phyloP scores from a whole-genome alignment of 1,140 invertebrate genomes.

The Maniola jurtina region DNA sequence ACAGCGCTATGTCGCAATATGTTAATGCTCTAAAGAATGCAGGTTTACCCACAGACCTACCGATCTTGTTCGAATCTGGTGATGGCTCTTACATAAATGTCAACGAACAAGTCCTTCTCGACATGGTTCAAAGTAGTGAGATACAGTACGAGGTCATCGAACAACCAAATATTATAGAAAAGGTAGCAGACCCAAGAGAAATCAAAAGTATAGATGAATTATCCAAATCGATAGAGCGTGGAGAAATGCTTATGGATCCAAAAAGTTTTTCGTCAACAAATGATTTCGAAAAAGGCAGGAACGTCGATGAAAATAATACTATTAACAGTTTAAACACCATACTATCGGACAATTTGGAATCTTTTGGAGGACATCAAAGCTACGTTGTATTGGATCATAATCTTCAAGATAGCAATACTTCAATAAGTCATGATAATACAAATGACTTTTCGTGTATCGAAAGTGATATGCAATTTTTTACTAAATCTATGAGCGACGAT shows the following conservation, averaged over 20 bases:
- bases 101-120: slow-evolving; percentile 79
- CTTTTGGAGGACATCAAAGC: slow-evolving; percentile 63
- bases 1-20: slow-evolving; percentile 73
- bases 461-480: slow-evolving; percentile 71
- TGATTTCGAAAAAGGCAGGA: slow-evolving; percentile 49
- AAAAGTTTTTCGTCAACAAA: slow-evolving; percentile 43
- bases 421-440: slow-evolving; percentile 52
- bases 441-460: slow-evolving; percentile 70
- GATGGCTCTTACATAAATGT: slow-evolving; percentile 80
- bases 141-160: slow-evolving; percentile 79
- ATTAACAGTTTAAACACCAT: slow-evolving; percentile 66
- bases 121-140: slow-evolving; percentile 78
- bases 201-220: slow-evolving; percentile 76
- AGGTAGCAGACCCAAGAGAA: slow-evolving; percentile 69
- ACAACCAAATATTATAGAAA: slow-evolving; percentile 74
- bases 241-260: slow-evolving; percentile 59
- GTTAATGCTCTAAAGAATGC: slow-evolving; percentile 78
- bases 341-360: slow-evolving; percentile 65
- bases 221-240: slow-evolving; percentile 70
- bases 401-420: slow-evolving; percentile 47
- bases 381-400: slow-evolving; percentile 58
- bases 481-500: slow-evolving; percentile 71
- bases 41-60: slow-evolving; percentile 78
- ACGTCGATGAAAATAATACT: slow-evolving; percentile 46
- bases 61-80: slow-evolving; percentile 78